Base-by-base conservation (phyloP, 2,113 vertebrate genomes). In the Lamprologus ornatipinnis region DNA sequence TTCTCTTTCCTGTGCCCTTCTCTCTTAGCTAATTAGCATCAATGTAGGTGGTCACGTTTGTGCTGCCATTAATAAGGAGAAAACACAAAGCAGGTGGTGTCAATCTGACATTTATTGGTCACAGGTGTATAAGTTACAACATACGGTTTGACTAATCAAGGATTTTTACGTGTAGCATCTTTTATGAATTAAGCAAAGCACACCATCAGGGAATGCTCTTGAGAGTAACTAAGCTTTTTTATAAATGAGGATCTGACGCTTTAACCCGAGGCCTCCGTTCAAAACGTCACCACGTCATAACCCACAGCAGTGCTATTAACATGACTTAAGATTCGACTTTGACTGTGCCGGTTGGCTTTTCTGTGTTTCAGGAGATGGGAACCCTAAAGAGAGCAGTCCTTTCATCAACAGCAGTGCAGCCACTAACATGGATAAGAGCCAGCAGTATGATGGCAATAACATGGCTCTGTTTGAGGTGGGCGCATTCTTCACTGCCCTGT, bases 381-480 rank as follows among this genome's bases (percentile, higher is more conserved):
- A 97, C 86, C 98, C 98, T 91, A 99, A 98, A 94, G 98, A 99
- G 89, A 99, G 97, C 96, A 98, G 98, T 79, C 98, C 98, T 13
- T 99, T 99, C 96, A 99, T 99, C 94, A 98, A 99, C 96, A 99
- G 97, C 96, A 97, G 96, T 85, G 97, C 86, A 82, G 85, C 97
- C 95, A 96, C 96, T 0, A 97, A 98, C 75, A 88, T 96, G 21
- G 98, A 98, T 93, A 99, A 98, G 91, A 97, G 96, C n/a, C 98
- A 97, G 87, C 98, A 99, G 85, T 99, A 99, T 0, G 98, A 99
- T 4, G 97, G 97, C 92, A 99, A 99, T 93, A 98, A 98, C 95
- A 99, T 99, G 98, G 98, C 98, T 55, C 96, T 99, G 60, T 99
- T 99, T 35, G 98, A 99, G 97, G 96, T 96, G 80, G 63, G 92